Evolutionary conservation across 2,888 invertebrate species (phyloP), one percentile per base, ranked within the genome.

Genomic region (Lysandra coridon): DNA sequence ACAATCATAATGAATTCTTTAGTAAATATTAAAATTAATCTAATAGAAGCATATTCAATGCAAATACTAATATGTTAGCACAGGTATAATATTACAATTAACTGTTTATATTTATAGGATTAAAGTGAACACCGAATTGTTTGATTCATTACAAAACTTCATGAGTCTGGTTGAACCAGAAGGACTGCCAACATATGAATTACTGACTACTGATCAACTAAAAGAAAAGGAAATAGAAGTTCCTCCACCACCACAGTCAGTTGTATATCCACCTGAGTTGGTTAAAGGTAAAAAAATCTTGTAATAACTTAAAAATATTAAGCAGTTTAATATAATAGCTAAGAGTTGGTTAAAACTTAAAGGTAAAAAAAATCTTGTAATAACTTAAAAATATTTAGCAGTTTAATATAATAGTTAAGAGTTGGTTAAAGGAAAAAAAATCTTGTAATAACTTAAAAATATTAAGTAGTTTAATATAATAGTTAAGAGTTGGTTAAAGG

Each of bases 201-300:
- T 95, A 49, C 82, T 86, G 5, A 83, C 87, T 0, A 88, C 86
- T 0, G 83, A 88, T 0, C 89, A 92, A 14, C 80, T 95, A 33
- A 90, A 88, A 0, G 86, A 89, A 1, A 77, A 79, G 5, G 87
- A 88, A 82, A 87, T 91, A 10, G 89, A 91, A 80, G 83, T 94
- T 80, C 95, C 95, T 4, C 88, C 93, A 2, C 85, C 95, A 0
- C 94, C 94, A 0, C 57, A 84, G 0, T 83, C 87, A 0, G 87
- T 88, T 0, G 90, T 93, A 0, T 89, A 85, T 80, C 94, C 94
- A 14, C 94, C 94, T 0, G 88, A 91, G 80, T 69, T 93, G 53
- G 86, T 89, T 17, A 90, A 87, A 90, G 94, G 94, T 93, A 84
- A 80, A 57, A 30, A 78, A 78, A 44, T 33, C 33, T 69, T 14